These are phyloP conservation scores for Ciona savignyi DNA, from an alignment of 23 tunicate species.

Conservation along the genomic window DNA sequence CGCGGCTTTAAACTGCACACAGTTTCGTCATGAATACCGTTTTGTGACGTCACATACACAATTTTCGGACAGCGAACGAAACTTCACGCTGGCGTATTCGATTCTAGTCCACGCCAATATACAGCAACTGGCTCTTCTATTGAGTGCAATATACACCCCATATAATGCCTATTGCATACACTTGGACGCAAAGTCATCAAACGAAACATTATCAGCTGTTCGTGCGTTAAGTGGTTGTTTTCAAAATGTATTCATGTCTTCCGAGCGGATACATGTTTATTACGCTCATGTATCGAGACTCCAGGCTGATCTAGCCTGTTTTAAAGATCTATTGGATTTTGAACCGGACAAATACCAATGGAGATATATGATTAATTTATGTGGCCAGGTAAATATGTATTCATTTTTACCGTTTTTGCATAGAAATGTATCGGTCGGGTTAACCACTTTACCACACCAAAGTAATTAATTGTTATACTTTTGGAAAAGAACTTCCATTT, in stretches of 20 bases:
- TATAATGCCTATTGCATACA: conserved; percentile 70
- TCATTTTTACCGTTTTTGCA: no score
- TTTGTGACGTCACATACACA: conserved; percentile 11
- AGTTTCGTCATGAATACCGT: not conserved
- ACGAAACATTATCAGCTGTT: not conserved
- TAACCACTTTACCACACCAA: no score
- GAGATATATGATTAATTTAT: conserved; percentile 66
- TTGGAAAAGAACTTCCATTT: no score
- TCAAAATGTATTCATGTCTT: conserved; percentile 47
- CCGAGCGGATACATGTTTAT: conserved; percentile 21
- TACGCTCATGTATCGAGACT: conserved; percentile 53
- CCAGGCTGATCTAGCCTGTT: conserved; percentile 67
- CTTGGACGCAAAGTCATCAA: conserved; percentile 30
- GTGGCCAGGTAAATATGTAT: conserved; percentile 49
- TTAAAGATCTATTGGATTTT: conserved; percentile 44
- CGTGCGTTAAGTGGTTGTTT: conserved; percentile 25
- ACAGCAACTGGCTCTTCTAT: conserved; percentile 44
- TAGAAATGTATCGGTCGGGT: no score
- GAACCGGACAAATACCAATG: conserved; percentile 9
- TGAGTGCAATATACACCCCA: conserved; percentile 53
- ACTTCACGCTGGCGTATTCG: conserved; percentile 61
- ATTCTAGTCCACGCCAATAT: conserved; percentile 30
- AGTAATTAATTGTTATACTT: no score
- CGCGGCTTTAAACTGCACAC: not conserved
- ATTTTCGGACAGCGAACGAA: conserved; percentile 9